Percentiles rank a stretch among this genome's conserved stretches.
Evolutionary conservation across 2,888 invertebrate species (phyloP).

Genomic region (Sinelater perroti): DNA sequence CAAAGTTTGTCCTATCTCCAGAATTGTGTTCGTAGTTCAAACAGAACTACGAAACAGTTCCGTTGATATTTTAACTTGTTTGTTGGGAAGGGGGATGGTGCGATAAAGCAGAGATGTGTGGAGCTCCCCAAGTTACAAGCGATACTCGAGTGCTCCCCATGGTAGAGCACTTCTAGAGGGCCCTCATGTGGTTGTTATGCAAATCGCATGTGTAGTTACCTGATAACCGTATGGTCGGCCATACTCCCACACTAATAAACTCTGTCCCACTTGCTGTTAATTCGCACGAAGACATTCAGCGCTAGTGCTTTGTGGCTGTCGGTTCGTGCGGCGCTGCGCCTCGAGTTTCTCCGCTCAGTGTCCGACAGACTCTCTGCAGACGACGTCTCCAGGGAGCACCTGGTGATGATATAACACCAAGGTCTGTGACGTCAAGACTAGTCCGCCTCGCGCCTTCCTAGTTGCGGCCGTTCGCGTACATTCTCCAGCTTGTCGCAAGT

Average conservation of each 20-base stretch:
- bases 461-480: slow-evolving; percentile 36
- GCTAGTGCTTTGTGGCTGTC: slow-evolving; percentile 5
- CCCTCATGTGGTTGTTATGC: slow-evolving; percentile 29
- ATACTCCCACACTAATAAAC: slow-evolving; percentile 38
- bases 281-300: slow-evolving; percentile 10
- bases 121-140: slow-evolving; percentile 5
- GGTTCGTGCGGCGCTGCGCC: slow-evolving; percentile 6
- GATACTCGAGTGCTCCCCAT: slow-evolving; percentile 13
- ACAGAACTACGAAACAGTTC: too few species aligned
- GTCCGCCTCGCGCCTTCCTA: slow-evolving; percentile 46
- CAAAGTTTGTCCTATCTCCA: too few species aligned
- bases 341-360: neutral
- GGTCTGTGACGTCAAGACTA: slow-evolving; percentile 46
- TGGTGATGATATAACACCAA: slow-evolving; percentile 46
- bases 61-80: slow-evolving; percentile 14
- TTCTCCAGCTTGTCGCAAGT: slow-evolving; percentile 35
- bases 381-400: slow-evolving; percentile 34
- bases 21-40: too few species aligned
- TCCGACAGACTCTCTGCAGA: slow-evolving; percentile 17
- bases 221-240: slow-evolving; percentile 25
- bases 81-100: neutral
- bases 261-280: slow-evolving; percentile 38
- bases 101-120: slow-evolving; percentile 3
- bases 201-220: slow-evolving; percentile 33
- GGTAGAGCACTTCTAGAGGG: slow-evolving; percentile 10